Evolutionary conservation across 1,140 invertebrate species (phyloP).

Genomic region (Papilio glaucus): DNA sequence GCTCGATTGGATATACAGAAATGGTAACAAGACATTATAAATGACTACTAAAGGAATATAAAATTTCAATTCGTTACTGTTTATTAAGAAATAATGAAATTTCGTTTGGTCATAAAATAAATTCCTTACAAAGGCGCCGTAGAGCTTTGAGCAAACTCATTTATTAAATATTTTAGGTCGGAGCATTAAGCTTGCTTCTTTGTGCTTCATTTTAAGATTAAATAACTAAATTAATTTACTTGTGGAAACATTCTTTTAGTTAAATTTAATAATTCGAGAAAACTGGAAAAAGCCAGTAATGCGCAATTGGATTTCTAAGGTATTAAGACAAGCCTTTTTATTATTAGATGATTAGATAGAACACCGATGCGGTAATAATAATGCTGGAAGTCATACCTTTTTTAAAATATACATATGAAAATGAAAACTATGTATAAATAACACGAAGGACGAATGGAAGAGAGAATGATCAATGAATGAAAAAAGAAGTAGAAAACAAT

Average conservation of each 20-base stretch:
- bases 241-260: not conserved
- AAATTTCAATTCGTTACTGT: not conserved
- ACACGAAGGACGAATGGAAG: too few relatives aligned
- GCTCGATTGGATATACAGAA: not conserved
- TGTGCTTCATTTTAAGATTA: not conserved
- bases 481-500: too few relatives aligned
- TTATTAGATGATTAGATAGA: too few relatives aligned
- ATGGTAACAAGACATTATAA: not conserved
- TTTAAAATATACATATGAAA: too few relatives aligned
- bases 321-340: too few relatives aligned
- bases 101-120: constrained; percentile 3
- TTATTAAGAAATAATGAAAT: constrained; percentile 4
- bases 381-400: too few relatives aligned
- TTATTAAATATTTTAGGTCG: not conserved
- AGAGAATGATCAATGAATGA: too few relatives aligned
- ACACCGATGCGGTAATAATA: too few relatives aligned
- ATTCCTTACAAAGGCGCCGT: constrained; percentile 7
- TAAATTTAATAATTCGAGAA: not conserved
- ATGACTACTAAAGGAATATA: not conserved
- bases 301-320: too few relatives aligned
- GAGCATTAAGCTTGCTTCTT: not conserved
- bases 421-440: too few relatives aligned
- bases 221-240: constrained; percentile 10
- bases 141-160: constrained; percentile 9
- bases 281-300: not conserved